Base-by-base conservation (phyloP, 2,113 vertebrate species). In the Ifrita kowaldi region DNA sequence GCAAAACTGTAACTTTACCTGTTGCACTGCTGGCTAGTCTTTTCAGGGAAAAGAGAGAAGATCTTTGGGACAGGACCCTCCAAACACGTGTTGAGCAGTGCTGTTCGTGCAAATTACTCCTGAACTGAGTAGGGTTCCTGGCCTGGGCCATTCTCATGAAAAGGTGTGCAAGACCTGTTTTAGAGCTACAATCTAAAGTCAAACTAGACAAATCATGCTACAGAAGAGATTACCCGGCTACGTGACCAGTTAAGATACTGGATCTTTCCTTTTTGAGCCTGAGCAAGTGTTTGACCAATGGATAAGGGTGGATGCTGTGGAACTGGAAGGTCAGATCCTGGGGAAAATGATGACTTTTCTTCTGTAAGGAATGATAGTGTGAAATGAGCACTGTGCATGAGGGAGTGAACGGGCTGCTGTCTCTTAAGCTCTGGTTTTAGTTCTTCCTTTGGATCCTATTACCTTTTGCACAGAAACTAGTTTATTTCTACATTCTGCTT, bases 401-500 rank as follows among this genome's bases (percentile, higher is more conserved):
- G 22, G 63, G 42, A 86, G 37, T 39, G n/a, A 88, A 80, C 0
- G 0, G 63, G 41, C 30, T 88, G 47, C 24, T 86, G 84, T 57
- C 63, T 55, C 64, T 67, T 49, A 59, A 84, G 20, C 39, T 70
- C 59, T 62, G 53, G 23, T 16, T 91, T 91, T 73, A 91, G 47
- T 79, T 77, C 37, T 86, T 96, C 41, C 52, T 90, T 95, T 89
- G 68, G 46, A 93, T 81, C 42, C 68, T 87, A 65, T 87, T 92
- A 88, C 76, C 85, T 95, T 94, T 93, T 90, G 73, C 91, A 91
- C 46, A 84, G 75, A 96, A 93, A 93, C 33, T 53, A 52, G 47
- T 78, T 94, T 93, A 75, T 95, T 96, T 95, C 91, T 89, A 59
- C 60, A 80, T 85, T 91, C 37, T 60, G 32, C 85, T 95, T 92